phyloP scores from a whole-genome alignment of 2,797 vertebrate species.

The Rhinella marina region DNA sequence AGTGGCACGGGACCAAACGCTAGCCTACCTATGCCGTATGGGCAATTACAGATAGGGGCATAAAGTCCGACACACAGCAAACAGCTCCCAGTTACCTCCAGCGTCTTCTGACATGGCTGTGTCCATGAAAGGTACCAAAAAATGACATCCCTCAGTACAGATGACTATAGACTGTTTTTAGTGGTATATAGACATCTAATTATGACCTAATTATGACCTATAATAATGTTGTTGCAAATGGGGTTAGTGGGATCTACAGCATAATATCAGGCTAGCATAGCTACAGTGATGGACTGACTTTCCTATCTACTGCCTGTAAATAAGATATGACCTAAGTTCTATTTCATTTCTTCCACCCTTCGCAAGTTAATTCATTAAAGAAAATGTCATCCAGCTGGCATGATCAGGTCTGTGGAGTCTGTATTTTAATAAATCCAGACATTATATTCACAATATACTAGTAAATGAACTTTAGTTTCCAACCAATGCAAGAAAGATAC shows the following conservation, averaged over 20 bases:
- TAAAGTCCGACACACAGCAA: no score
- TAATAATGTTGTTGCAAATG: no score
- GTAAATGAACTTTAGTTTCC: slow-evolving; percentile 11
- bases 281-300: background rate
- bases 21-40: no score
- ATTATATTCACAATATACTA: slow-evolving; percentile 26
- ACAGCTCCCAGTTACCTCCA: no score
- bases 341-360: slow-evolving; percentile 5
- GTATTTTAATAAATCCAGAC: background rate
- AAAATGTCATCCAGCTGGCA: slow-evolving; percentile 14
- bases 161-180: no score
- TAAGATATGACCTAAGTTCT: slow-evolving; percentile 7
- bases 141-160: no score
- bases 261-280: background rate
- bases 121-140: no score
- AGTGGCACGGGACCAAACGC: no score
- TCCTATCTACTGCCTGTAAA: background rate
- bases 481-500: slow-evolving; percentile 7
- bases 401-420: background rate
- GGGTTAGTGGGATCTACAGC: background rate
- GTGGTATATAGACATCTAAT: no score
- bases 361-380: background rate
- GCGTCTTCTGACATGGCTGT: no score
- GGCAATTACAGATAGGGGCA: no score
- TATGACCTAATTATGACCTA: no score